Evolutionary conservation across 1,140 invertebrate species (phyloP).

Genomic region (Brevipalpus yothersi): DNA sequence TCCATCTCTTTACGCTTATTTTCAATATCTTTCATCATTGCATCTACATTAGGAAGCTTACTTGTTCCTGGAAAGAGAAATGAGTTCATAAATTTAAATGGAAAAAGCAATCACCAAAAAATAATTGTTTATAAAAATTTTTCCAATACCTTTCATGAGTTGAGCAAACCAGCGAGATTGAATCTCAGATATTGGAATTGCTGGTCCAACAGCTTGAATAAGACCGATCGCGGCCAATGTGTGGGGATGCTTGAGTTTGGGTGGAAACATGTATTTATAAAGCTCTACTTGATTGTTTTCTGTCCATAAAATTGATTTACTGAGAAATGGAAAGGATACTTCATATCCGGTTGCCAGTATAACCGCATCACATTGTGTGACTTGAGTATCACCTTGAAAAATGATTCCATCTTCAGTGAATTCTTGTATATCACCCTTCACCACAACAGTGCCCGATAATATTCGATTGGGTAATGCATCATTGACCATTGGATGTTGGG

Average conservation of each 20-base stretch:
- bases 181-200: slow-evolving; percentile 27
- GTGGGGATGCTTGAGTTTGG: slow-evolving; percentile 14
- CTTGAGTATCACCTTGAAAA: slow-evolving; percentile 16
- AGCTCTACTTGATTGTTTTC: slow-evolving; percentile 22
- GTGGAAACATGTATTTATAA: slow-evolving; percentile 25
- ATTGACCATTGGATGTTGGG: slow-evolving; percentile 28
- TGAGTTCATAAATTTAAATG: slow-evolving; percentile 20
- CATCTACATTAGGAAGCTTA: slow-evolving; percentile 14
- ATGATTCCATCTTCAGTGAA: slow-evolving; percentile 18
- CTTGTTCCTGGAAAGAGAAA: not conserved
- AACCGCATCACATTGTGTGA: slow-evolving; percentile 17
- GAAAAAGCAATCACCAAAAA: not conserved
- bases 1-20: slow-evolving; percentile 15
- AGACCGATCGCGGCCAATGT: slow-evolving; percentile 26
- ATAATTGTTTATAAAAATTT: not conserved
- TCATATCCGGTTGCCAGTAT: slow-evolving; percentile 22
- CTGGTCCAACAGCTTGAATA: slow-evolving; percentile 25
- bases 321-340: slow-evolving; percentile 21
- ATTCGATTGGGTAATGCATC: slow-evolving; percentile 28
- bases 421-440: slow-evolving; percentile 19
- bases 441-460: slow-evolving; percentile 22
- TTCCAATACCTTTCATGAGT: slow-evolving; percentile 2
- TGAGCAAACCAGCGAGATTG: slow-evolving; percentile 23
- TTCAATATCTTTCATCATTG: slow-evolving; percentile 20
- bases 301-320: slow-evolving; percentile 10